A percentile compares a stretch with the other conserved stretches of the same genome.
Evolutionary conservation across 2,888 invertebrate genomes (phyloP).

Genomic region (Drosophila sordidapex): DNA sequence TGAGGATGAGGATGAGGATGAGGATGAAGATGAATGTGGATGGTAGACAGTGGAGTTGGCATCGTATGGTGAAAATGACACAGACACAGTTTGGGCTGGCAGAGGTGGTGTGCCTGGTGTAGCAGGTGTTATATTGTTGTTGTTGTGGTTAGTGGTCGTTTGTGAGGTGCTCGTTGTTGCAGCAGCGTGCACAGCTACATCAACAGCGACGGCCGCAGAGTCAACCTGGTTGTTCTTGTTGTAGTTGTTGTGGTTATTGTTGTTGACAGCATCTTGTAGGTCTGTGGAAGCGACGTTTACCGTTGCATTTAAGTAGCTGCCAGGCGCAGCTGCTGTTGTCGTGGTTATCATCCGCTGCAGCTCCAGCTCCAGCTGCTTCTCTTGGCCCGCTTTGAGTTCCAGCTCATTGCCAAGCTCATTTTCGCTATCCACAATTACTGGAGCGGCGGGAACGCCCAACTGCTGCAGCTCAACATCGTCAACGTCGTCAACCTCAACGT

Average conservation of each 20-base stretch:
- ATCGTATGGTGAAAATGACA: constrained; percentile 54
- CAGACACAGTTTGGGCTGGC: constrained; percentile 22
- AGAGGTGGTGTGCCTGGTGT: constrained; percentile 36
- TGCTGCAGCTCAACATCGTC: constrained; percentile 59
- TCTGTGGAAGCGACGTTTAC: constrained; percentile 48
- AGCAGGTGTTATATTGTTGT: constrained; percentile 47
- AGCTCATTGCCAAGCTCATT: constrained; percentile 53
- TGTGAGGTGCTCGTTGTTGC: constrained; percentile 64
- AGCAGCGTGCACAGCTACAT: constrained; percentile 56
- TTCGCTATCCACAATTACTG: constrained; percentile 51
- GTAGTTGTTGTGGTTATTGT: constrained; percentile 13
- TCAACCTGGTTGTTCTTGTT: constrained; percentile 56
- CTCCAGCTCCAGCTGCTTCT: constrained; percentile 14
- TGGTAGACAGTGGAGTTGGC: constrained; percentile 49
- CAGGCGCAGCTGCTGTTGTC: constrained; percentile 37
- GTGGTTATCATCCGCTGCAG: constrained; percentile 31
- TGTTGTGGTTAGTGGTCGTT: constrained; percentile 56
- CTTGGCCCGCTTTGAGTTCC: constrained; percentile 32
- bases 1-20: constrained; percentile 28
- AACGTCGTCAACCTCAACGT: constrained; percentile 61
- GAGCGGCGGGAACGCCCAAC: constrained; percentile 54
- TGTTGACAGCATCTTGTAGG: constrained; percentile 34
- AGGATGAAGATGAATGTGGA: constrained; percentile 19
- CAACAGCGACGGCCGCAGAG: constrained; percentile 49
- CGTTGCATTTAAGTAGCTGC: constrained; percentile 37